Conservation (phyloP, 1,140 invertebrate species). For the Diorhabda sublineata region DNA sequence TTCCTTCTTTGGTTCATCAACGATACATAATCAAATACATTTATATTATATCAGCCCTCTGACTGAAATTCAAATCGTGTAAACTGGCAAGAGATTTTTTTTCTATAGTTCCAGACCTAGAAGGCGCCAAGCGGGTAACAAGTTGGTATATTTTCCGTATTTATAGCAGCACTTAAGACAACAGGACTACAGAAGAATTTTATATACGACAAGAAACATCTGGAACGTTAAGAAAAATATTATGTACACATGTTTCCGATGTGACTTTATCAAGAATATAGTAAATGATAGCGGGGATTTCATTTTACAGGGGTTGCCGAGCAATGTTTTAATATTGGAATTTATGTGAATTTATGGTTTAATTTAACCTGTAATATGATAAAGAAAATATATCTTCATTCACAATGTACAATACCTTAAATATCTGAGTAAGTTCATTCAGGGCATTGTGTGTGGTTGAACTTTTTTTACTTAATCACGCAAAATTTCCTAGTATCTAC, state of each 20-base stretch:
- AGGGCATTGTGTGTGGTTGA: too few species aligned
- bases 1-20: not conserved
- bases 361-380: too few species aligned
- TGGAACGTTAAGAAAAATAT: conserved; percentile 13
- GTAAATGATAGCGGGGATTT: not conserved
- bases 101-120: conserved; percentile 1
- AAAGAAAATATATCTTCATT: too few species aligned
- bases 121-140: conserved; percentile 5
- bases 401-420: too few species aligned
- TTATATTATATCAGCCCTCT: not conserved
- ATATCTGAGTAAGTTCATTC: too few species aligned
- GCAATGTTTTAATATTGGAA: not conserved
- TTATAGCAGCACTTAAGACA: conserved; percentile 20
- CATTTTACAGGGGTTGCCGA: not conserved
- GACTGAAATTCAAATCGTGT: conserved; percentile 7
- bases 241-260: conserved; percentile 16
- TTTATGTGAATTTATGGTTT: not conserved
- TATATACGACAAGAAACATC: conserved; percentile 18
- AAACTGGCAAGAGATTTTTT: conserved; percentile 11
- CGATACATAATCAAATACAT: not conserved
- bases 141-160: conserved; percentile 12
- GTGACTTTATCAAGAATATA: conserved; percentile 10
- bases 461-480: too few species aligned
- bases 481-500: too few species aligned
- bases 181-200: conserved; percentile 13